These are phyloP conservation scores for Corapipo altera DNA, from an alignment of 2,113 vertebrate genomes.

Conservation along the genomic window DNA sequence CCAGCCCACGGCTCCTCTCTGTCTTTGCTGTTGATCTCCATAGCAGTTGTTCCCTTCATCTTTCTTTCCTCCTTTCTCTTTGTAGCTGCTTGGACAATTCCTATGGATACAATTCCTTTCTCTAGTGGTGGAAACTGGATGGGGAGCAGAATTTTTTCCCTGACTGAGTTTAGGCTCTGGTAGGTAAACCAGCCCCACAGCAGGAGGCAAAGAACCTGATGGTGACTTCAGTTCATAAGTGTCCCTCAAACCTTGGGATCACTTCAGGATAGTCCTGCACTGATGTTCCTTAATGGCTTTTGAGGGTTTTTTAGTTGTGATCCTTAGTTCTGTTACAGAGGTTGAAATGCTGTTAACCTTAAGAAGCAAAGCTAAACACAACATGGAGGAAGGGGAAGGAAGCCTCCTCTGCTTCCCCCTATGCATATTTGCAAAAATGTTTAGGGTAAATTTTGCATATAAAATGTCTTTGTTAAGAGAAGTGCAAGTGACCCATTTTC, in stretches of 20 bases:
- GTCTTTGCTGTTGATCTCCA: not conserved
- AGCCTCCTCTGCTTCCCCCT: not conserved
- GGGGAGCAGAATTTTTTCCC: not conserved
- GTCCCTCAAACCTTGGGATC: not conserved
- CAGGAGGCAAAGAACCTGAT: not conserved
- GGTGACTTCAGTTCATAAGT: not conserved
- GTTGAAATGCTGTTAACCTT: not conserved
- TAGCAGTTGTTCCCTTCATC: not conserved
- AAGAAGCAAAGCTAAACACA: not conserved
- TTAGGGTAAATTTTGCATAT: not conserved
- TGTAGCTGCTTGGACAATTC: not conserved
- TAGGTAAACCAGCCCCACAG: not conserved
- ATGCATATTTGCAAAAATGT: not conserved
- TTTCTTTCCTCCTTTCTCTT: not conserved
- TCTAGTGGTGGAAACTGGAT: not conserved
- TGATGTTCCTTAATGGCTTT: not conserved
- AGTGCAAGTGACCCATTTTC: not conserved
- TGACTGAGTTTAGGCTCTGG: not conserved
- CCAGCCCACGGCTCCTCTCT: not conserved
- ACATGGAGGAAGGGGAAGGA: not conserved
- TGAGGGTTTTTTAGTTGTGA: not conserved
- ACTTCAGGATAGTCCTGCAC: not conserved
- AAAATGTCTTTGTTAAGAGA: not conserved
- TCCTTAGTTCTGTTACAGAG: not conserved
- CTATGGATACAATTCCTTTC: not conserved